A percentile compares a stretch with the other conserved stretches of the same genome.
These are phyloP conservation scores for Dipus sagitta DNA, from an alignment of 2,797 vertebrate species.

Conservation along the genomic window DNA sequence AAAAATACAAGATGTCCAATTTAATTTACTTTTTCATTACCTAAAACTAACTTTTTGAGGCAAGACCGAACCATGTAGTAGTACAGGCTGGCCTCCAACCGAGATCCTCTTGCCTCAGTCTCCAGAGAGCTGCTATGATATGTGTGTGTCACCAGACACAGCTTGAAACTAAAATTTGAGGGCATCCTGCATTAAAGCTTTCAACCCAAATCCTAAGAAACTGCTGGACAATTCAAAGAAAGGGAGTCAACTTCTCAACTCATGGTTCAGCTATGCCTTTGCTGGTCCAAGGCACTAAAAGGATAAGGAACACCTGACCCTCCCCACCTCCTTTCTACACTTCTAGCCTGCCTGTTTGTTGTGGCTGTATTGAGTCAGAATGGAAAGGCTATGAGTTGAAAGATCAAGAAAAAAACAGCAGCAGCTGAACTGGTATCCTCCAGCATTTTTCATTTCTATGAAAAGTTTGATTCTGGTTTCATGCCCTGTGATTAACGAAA, in stretches of 20 bases:
- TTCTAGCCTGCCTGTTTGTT: constrained; percentile 50
- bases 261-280: not conserved
- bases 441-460: constrained; percentile 76
- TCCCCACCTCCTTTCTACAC: not conserved
- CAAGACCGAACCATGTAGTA: not conserved
- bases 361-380: constrained; percentile 13
- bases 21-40: constrained; percentile 51
- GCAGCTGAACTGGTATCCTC: constrained; percentile 77
- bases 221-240: not conserved
- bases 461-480: constrained; percentile 84
- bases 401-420: constrained; percentile 50
- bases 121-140: not conserved
- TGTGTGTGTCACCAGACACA: too few relatives aligned
- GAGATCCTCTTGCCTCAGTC: not conserved
- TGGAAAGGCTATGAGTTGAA: constrained; percentile 74
- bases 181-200: constrained; percentile 15
- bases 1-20: constrained; percentile 31
- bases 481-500: constrained; percentile 85
- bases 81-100: not conserved
- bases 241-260: constrained; percentile 6
- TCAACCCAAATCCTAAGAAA: constrained; percentile 5
- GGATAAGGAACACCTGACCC: constrained; percentile 30
- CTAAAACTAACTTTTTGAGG: constrained; percentile 15
- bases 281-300: not conserved
- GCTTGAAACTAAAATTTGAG: constrained; percentile 48